Base-by-base conservation (phyloP, 2,113 vertebrate genomes). In the Tychaedon coryphoeus region DNA sequence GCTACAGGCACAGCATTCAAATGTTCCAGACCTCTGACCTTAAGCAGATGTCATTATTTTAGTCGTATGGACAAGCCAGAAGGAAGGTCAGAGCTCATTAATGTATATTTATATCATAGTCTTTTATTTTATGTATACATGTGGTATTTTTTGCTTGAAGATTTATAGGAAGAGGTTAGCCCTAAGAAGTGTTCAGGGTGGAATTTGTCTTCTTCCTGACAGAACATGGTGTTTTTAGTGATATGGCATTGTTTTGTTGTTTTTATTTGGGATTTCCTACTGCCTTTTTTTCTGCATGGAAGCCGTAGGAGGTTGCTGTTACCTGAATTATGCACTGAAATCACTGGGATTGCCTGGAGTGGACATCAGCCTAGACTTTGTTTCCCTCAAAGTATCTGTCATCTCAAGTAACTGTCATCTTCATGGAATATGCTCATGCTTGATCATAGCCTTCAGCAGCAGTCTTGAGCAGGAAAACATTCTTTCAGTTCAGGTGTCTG, bases 31-130 rank as follows among this genome's bases (percentile, higher is more conserved):
- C 94, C 79, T 95, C 56, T 96, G 93, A 94, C 96, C 90, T 94
- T 90, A 93, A 94, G 76, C 90, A 95, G 88, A 92, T 97, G 88
- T 67, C 75, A 38, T 79, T 90, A 42, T 88, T 94, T 92, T 60
- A 86, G 67, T 92, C 79, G 66, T 93, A 83, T 77, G 93, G 93
- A 61, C 58, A 88, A 73, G 47, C 74, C 81, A 94, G 86, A 92
- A 96, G 85, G 79, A 72, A 94, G 79, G 82, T 95, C 86, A 77
- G 48, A 65, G 60, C 33, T 93, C 45, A 14, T 74, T 84, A 28
- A 22, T 71, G 15, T n/a, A 22, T 54, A 22, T 29, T 77, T 90
- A 40, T 3, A 28, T 57, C 36, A 16, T 8, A 42, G 15, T 61
- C 65, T 33, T 51, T 40, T 86, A 34, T 87, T 79, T 61, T 76